These are phyloP conservation scores for Caenorhabditis uteleia DNA, from an alignment of 2,888 invertebrate genomes.

Conservation along the genomic window DNA sequence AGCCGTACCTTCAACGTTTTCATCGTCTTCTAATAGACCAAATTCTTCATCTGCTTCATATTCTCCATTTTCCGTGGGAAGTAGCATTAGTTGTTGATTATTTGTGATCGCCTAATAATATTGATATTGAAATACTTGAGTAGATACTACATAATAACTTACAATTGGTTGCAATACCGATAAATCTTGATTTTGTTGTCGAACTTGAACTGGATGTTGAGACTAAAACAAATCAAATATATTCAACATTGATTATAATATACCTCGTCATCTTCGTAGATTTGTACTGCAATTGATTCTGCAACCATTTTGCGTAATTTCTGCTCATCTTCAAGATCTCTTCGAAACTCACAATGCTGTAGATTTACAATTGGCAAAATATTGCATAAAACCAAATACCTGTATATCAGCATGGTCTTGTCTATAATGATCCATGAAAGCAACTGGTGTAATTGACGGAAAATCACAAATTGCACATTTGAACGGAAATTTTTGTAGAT, in stretches of 20 bases:
- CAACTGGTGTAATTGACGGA: constrained; percentile 40
- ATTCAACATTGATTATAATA: not conserved
- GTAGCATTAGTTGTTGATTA: not conserved
- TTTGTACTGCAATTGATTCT: constrained; percentile 48
- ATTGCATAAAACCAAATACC: not conserved
- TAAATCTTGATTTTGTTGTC: not conserved
- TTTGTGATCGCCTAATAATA: not conserved
- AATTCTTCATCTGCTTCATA: constrained; percentile 18
- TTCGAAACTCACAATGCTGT: constrained; percentile 45
- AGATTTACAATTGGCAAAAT: not conserved
- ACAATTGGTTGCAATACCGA: not conserved
- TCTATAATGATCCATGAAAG: constrained; percentile 33
- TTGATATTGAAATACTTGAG: not conserved
- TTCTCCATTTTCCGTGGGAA: not conserved
- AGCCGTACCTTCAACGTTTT: constrained; percentile 16
- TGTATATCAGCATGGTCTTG: constrained; percentile 23
- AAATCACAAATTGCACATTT: constrained; percentile 45
- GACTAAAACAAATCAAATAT: too few relatives aligned
- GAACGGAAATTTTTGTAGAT: constrained; percentile 48
- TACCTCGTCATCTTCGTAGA: constrained; percentile 21
- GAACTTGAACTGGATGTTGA: too few relatives aligned
- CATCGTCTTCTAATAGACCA: constrained; percentile 29
- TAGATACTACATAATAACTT: not conserved
- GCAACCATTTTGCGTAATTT: constrained; percentile 48
- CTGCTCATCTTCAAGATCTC: constrained; percentile 49